phyloP scores from a whole-genome alignment of 2,797 vertebrate genomes.

The Neomorphus geoffroyi region DNA sequence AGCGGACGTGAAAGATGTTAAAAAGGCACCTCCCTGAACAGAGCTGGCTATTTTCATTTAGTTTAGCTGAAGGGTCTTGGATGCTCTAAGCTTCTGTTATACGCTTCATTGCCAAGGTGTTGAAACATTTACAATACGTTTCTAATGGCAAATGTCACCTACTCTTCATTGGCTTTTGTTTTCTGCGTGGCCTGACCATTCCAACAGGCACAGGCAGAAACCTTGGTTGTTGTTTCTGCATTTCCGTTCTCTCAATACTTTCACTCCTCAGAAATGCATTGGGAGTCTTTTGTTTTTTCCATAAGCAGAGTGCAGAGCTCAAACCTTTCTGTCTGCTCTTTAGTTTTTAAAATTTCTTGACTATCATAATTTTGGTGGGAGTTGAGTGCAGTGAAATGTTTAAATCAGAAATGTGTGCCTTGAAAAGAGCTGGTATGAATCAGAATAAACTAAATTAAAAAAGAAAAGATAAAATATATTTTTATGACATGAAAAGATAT shows the following conservation, averaged over 20 bases:
- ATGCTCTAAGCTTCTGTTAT: background rate
- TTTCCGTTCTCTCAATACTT: slow-evolving; percentile 35
- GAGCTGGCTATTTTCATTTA: slow-evolving; percentile 40
- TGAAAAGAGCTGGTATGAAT: background rate
- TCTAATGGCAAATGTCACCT: slow-evolving; percentile 11
- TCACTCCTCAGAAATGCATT: background rate
- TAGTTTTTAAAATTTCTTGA: slow-evolving; percentile 15
- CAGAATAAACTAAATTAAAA: background rate
- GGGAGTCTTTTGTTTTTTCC: background rate
- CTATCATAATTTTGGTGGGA: background rate
- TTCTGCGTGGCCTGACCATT: slow-evolving; percentile 16
- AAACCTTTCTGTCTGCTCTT: background rate
- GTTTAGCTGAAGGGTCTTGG: slow-evolving; percentile 44
- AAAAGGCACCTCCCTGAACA: slow-evolving; percentile 23
- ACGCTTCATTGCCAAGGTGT: slow-evolving; percentile 31
- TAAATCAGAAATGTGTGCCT: background rate
- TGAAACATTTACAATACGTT: slow-evolving; percentile 31
- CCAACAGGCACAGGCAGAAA: background rate
- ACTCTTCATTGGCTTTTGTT: background rate
- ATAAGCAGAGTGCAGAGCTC: slow-evolving; percentile 15
- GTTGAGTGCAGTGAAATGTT: background rate
- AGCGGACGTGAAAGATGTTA: background rate
- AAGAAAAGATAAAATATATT: background rate
- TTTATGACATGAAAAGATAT: background rate
- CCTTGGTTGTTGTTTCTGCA: background rate